Evolutionary conservation across 2,888 invertebrate genomes (phyloP), one percentile per base, ranked within the genome.

Genomic region (Empis stercorea): DNA sequence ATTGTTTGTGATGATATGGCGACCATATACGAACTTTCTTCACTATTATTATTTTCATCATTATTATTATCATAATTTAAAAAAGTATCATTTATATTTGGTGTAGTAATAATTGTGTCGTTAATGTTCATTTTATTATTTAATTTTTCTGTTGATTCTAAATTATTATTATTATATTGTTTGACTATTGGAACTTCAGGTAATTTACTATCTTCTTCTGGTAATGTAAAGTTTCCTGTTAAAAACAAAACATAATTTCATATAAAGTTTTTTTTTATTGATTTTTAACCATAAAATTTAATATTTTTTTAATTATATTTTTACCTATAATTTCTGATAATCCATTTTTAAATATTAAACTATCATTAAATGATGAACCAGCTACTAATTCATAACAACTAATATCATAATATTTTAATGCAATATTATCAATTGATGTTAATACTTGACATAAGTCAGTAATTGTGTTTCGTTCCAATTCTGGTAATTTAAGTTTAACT

Each of bases 361-460:
- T 67, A 37, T 67, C 65, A 55, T 68, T 65, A 53, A 64, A 69
- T n/a, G 66, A 57, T 36, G 59, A 59, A 11, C 66, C 69, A 46
- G 62, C 54, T 9, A 62, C 61, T n/a, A 68, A 54, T 45, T 66
- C 63, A 50, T 56, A 68, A 53, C 70, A 70, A 51, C 68, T 70
- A 14, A 70, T 55, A 54, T 66, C 64, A 48, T 64, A 69, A 46
- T 58, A 58, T 44, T 59, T 61, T 30, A 65, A 63, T 48, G 61
- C 64, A 42, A 70, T 66, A 41, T 61, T 61, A 51, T 70, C 70
- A 46, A 70, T 69, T 36, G 63, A 57, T 52, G 58, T 58, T 15
- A 70, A 55, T 20, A 62, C 52, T 46, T 63, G 62, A 51, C 70
- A 69, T 36, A 69, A 59, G 20, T 64, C 61, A 48, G 59, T 57